These are phyloP conservation scores for Coecobrya sp. DNA, from an alignment of 2,888 invertebrate species.

Conservation along the genomic window DNA sequence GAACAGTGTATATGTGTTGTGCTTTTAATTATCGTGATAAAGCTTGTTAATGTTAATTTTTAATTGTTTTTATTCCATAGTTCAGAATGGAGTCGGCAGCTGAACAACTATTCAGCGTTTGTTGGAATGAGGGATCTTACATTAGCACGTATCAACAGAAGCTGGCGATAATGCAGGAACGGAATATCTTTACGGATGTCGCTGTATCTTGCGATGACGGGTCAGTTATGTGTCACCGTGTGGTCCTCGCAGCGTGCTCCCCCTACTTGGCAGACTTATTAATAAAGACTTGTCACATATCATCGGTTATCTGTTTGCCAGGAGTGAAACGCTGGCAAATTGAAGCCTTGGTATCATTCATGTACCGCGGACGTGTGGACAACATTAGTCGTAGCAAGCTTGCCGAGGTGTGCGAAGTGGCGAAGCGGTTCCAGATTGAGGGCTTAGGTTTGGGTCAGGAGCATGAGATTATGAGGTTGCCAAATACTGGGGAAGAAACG, in stretches of 20 bases:
- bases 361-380: constrained; percentile 96
- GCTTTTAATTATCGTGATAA: no score
- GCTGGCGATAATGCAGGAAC: background rate
- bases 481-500: no score
- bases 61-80: no score
- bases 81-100: no score
- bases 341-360: constrained; percentile 95
- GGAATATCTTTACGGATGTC: constrained; percentile 92
- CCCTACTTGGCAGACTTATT: constrained; percentile 94
- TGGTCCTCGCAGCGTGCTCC: constrained; percentile 94
- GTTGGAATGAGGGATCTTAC: no score
- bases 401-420: background rate
- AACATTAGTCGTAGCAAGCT: background rate
- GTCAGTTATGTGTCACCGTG: constrained; percentile 93
- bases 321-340: constrained; percentile 95
- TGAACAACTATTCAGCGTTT: no score
- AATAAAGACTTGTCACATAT: constrained; percentile 89
- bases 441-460: background rate
- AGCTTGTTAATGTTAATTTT: no score
- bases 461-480: no score
- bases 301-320: constrained; percentile 94
- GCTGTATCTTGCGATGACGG: constrained; percentile 95
- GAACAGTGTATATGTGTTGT: no score
- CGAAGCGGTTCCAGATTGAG: background rate
- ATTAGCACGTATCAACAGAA: no score